Percentiles rank a stretch among this genome's conserved stretches.
phyloP scores from a whole-genome alignment of 2,888 invertebrate genomes.

The Busseola fusca region DNA sequence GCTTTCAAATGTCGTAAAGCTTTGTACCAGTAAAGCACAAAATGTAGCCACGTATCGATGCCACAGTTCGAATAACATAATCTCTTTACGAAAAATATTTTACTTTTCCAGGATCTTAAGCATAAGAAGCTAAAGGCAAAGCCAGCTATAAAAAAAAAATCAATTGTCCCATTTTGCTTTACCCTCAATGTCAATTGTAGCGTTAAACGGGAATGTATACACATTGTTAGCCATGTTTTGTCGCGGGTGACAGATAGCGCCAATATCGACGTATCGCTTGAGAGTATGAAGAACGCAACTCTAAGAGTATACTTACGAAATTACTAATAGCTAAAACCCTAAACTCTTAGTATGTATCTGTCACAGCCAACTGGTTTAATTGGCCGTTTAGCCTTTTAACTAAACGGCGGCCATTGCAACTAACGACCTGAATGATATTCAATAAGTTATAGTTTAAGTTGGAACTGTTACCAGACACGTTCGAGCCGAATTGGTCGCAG shows the following conservation, averaged over 20 bases:
- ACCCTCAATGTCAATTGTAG: constrained; percentile 44
- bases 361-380: too few species aligned
- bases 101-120: background rate
- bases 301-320: background rate
- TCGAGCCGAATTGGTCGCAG: too few species aligned
- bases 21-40: background rate
- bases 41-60: background rate
- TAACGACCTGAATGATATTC: too few species aligned
- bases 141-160: constrained; percentile 8
- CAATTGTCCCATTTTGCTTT: background rate
- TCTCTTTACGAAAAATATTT: too few species aligned
- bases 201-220: constrained; percentile 42
- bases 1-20: background rate
- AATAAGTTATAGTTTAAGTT: too few species aligned
- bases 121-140: background rate
- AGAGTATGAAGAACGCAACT: background rate
- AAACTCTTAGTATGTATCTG: background rate
- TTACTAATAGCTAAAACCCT: background rate
- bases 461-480: too few species aligned
- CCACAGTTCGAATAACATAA: background rate
- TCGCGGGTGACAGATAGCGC: constrained; percentile 58
- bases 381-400: too few species aligned
- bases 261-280: constrained; percentile 30
- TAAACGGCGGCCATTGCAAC: too few species aligned
- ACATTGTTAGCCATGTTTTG: constrained; percentile 57